Base-by-base conservation (phyloP, 2,888 invertebrate genomes). In the Syrista parreyssii region DNA sequence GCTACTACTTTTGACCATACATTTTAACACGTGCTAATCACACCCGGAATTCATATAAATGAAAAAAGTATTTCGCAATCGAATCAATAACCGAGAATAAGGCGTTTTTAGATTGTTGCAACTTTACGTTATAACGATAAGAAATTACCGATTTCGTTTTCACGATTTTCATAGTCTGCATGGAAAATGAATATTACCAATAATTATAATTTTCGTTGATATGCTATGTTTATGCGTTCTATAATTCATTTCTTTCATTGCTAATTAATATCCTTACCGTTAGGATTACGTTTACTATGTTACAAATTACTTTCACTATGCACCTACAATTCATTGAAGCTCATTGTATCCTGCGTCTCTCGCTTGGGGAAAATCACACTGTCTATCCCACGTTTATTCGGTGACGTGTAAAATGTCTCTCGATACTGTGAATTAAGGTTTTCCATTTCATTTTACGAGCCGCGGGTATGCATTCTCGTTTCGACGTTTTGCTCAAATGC, bases 151-250 rank as follows among this genome's bases (percentile, higher is more conserved):
- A 55, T 55, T 55, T 55, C 23, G 55, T 55, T 55, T 23, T 55
- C 23, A 9, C 6, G 23, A 55, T 55, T 23, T 23, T 9, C 40
- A 55, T 55, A 55, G 23, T 55, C 55, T 55, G 23, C 23, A 55
- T 55, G 55, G 55, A 55, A 40, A 55, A 23, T 55, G 55, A 55
- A 23, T 15, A 55, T 55, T 55, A 55, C 23, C 23, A 23, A 23
- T 55, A 55, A 55, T 55, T 55, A 55, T 55, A 55, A 15, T 69
- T 72, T 83, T 82, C 81, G 78, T 82, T 83, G 81, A 81, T 81
- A 82, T 81, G 81, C 80, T 78, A 81, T 73, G 81, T 78, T 79
- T 74, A 78, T 71, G 76, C 40, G 77, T 77, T 71, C 77, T 78
- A 74, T 34, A 72, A 75, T 76, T 73, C 68, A 80, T 74, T 55